phyloP scores from a whole-genome alignment of 2,888 invertebrate species.

The Limenitis arthemis region DNA sequence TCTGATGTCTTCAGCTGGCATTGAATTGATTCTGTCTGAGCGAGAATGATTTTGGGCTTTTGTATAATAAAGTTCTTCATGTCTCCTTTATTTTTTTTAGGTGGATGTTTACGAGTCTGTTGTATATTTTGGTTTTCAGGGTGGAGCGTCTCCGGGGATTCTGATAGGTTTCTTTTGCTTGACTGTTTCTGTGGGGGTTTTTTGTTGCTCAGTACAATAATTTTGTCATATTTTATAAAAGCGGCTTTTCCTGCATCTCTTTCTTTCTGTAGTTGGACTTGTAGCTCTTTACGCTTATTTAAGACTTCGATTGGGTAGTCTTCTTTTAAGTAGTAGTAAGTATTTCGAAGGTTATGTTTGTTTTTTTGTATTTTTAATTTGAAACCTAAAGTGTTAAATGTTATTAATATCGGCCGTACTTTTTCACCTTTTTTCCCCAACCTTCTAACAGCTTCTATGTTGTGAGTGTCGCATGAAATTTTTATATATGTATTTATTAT shows the following conservation, averaged over 20 bases:
- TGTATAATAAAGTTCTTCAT: slow-evolving; percentile 17
- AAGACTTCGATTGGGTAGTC: slow-evolving; percentile 21
- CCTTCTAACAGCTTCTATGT: slow-evolving; percentile 15
- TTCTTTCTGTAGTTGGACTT: slow-evolving; percentile 16
- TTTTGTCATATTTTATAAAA: slow-evolving; percentile 21
- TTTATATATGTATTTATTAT: slow-evolving; percentile 23
- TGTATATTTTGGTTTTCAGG: slow-evolving; percentile 1
- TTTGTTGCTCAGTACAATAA: background rate
- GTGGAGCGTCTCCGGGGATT: background rate
- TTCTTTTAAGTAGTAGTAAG: slow-evolving; percentile 22
- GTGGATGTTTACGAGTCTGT: slow-evolving; percentile 13
- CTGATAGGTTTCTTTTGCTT: slow-evolving; percentile 2
- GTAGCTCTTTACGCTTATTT: slow-evolving; percentile 21
- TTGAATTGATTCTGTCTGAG: background rate
- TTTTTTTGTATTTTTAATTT: slow-evolving; percentile 17
- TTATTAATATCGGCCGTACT: slow-evolving; percentile 10
- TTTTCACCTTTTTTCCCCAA: slow-evolving; percentile 16
- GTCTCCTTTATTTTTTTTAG: slow-evolving; percentile 13
- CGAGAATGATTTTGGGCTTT: slow-evolving; percentile 11
- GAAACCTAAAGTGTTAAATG: slow-evolving; percentile 10
- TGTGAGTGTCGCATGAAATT: slow-evolving; percentile 11
- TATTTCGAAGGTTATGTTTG: slow-evolving; percentile 13
- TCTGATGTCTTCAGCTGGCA: slow-evolving; percentile 4
- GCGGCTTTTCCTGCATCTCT: slow-evolving; percentile 17
- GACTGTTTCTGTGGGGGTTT: slow-evolving; percentile 4